These are phyloP conservation scores for Zeuzera pyrina DNA, from an alignment of 2,888 invertebrate genomes.

Conservation along the genomic window DNA sequence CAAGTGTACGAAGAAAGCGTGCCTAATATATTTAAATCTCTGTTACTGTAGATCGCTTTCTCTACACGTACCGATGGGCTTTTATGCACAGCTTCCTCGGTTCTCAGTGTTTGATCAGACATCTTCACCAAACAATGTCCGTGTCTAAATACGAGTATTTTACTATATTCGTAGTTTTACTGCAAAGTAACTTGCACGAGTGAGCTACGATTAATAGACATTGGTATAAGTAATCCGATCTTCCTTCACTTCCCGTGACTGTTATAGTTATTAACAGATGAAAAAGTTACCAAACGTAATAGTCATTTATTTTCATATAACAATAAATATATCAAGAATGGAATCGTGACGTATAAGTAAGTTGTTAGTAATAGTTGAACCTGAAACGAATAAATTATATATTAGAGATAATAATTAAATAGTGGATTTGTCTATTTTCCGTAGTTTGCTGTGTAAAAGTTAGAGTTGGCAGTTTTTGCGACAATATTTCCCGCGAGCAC, in stretches of 20 bases:
- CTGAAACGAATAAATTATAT: slow-evolving; percentile 39
- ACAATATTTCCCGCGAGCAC: slow-evolving; percentile 29
- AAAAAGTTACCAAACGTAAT: slow-evolving; percentile 36
- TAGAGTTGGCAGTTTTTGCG: slow-evolving; percentile 39
- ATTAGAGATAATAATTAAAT: slow-evolving; percentile 27
- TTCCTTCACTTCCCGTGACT: slow-evolving; percentile 24
- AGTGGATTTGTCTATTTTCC: slow-evolving; percentile 53
- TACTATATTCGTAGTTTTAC: slow-evolving; percentile 14
- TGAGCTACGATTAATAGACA: slow-evolving; percentile 50
- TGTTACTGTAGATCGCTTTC: slow-evolving; percentile 27
- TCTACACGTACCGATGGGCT: slow-evolving; percentile 23
- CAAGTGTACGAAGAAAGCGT: slow-evolving; percentile 11
- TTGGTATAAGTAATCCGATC: slow-evolving; percentile 25
- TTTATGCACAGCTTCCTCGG: slow-evolving; percentile 25
- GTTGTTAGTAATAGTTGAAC: slow-evolving; percentile 31
- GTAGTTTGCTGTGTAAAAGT: slow-evolving; percentile 52
- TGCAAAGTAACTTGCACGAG: slow-evolving; percentile 32
- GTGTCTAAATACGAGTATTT: background rate
- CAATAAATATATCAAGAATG: slow-evolving; percentile 29
- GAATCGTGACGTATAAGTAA: slow-evolving; percentile 15
- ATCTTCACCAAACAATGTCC: background rate
- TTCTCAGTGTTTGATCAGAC: background rate
- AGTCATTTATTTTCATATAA: slow-evolving; percentile 54
- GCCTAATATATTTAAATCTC: slow-evolving; percentile 22
- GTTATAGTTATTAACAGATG: slow-evolving; percentile 12